Conservation (phyloP, 1,140 invertebrate species). For the Drosophila nikananu region DNA sequence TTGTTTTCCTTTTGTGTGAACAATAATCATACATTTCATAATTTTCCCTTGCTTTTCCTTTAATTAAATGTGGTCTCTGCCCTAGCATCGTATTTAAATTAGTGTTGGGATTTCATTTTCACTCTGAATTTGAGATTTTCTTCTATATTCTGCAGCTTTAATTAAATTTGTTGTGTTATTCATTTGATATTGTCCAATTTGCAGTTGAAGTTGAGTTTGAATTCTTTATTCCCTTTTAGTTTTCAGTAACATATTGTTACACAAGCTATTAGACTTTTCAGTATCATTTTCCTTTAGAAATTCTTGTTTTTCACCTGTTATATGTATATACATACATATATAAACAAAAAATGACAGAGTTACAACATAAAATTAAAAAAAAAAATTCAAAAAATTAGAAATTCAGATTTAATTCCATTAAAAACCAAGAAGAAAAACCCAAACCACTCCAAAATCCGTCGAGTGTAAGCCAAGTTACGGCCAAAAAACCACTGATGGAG, state of each 20-base stretch:
- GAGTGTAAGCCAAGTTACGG: no score
- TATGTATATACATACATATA: no score
- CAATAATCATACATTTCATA: slow-evolving; percentile 8
- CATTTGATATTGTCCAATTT: neutral
- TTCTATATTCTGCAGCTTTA: neutral
- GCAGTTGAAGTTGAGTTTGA: neutral
- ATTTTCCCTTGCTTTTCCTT: slow-evolving; percentile 7
- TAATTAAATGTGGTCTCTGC: neutral
- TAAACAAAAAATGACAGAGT: no score
- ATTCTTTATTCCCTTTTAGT: neutral
- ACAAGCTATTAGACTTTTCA: neutral
- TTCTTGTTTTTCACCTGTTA: no score
- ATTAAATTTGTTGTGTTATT: neutral
- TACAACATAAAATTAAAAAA: no score
- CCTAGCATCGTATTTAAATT: neutral
- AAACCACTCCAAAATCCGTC: no score
- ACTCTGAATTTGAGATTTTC: neutral
- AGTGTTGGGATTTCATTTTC: neutral
- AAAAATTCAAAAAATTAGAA: no score
- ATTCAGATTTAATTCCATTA: no score
- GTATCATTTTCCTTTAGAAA: neutral
- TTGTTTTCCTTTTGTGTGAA: slow-evolving; percentile 13
- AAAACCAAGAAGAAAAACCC: no score
- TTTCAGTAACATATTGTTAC: neutral
- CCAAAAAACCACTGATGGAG: no score